These are phyloP conservation scores for Telenomus remus DNA, from an alignment of 1,140 invertebrate species.

Conservation along the genomic window DNA sequence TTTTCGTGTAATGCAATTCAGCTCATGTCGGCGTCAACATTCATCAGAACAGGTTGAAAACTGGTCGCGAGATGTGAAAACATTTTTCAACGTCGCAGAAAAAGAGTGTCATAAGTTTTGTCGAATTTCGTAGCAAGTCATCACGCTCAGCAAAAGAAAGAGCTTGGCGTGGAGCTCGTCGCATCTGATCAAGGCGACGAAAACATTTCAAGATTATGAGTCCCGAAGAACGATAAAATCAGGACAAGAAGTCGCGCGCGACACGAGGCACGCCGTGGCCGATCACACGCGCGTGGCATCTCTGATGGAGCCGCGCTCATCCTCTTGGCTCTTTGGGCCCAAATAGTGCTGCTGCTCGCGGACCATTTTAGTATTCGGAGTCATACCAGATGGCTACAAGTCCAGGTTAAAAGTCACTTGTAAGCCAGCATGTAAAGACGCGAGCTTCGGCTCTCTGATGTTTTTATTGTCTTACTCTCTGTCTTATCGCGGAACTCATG, in stretches of 20 bases:
- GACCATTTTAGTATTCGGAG: slow-evolving; percentile 60
- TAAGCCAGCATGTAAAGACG: slow-evolving; percentile 49
- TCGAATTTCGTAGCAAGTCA: slow-evolving; percentile 26
- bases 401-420: slow-evolving; percentile 46
- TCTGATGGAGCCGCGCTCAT: slow-evolving; percentile 57
- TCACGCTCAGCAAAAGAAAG: slow-evolving; percentile 3
- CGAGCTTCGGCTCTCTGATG: slow-evolving; percentile 8
- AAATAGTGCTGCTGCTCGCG: slow-evolving; percentile 43
- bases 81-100: slow-evolving; percentile 22
- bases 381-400: slow-evolving; percentile 36
- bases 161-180: slow-evolving; percentile 6
- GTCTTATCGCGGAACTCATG: slow-evolving; percentile 26
- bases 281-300: slow-evolving; percentile 66
- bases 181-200: slow-evolving; percentile 66
- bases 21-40: slow-evolving; percentile 23
- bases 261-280: slow-evolving; percentile 60
- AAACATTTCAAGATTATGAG: slow-evolving; percentile 64
- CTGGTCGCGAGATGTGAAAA: slow-evolving; percentile 23
- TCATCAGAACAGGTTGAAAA: slow-evolving; percentile 31
- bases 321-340: slow-evolving; percentile 24
- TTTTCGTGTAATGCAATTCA: slow-evolving; percentile 27
- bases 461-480: slow-evolving; percentile 47
- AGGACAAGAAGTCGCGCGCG: slow-evolving; percentile 54
- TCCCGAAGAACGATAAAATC: slow-evolving; percentile 61
- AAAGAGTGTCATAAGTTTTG: slow-evolving; percentile 44